These are phyloP conservation scores for Norana najaformis DNA, from an alignment of 2,888 invertebrate species.

Conservation along the genomic window DNA sequence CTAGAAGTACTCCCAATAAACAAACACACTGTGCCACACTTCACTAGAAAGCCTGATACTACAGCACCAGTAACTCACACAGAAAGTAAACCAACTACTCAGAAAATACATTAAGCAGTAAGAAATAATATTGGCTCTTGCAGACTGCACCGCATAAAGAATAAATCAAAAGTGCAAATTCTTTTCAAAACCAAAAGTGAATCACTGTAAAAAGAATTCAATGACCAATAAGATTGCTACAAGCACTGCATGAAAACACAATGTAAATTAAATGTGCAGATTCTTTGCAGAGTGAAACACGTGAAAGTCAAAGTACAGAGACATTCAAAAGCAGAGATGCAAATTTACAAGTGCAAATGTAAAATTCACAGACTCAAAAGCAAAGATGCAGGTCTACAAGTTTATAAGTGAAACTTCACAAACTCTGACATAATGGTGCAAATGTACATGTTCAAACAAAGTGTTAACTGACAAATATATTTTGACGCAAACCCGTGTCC, in stretches of 20 bases:
- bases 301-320: not conserved
- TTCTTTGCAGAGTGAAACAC: not conserved
- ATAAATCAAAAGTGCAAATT: not conserved
- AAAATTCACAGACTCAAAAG: conserved; percentile 1
- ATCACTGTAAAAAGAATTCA: not conserved
- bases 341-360: not conserved
- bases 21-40: not conserved
- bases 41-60: conserved; percentile 3
- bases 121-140: not conserved
- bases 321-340: not conserved
- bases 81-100: not conserved
- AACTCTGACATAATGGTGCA: not conserved
- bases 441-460: not conserved
- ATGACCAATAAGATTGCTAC: too few relatives aligned
- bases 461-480: not conserved
- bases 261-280: not conserved
- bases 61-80: not conserved
- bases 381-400: not conserved
- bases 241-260: not conserved
- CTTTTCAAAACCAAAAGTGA: not conserved
- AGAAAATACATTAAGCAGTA: not conserved
- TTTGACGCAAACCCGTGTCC: not conserved
- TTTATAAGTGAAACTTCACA: not conserved
- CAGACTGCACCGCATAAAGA: not conserved
- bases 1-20: not conserved